Conservation (phyloP, 1,140 invertebrate species). For the Andrena cerasifolii region DNA sequence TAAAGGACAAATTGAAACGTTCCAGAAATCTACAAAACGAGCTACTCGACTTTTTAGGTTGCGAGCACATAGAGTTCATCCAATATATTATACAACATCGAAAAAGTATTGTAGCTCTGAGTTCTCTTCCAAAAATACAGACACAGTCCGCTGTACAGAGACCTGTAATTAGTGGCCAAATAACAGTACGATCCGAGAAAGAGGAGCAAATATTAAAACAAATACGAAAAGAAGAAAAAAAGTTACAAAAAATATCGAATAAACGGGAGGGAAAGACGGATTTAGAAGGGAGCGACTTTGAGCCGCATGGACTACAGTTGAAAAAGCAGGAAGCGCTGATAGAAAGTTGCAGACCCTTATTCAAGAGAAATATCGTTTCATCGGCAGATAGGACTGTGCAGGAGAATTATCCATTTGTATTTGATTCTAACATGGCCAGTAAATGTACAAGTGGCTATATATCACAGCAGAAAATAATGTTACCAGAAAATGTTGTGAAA, state of each 20-base stretch:
- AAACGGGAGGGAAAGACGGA: slow-evolving; percentile 82
- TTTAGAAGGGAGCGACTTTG: slow-evolving; percentile 82
- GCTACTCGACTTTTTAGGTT: slow-evolving; percentile 93
- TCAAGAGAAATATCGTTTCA: slow-evolving; percentile 68
- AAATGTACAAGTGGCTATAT: slow-evolving; percentile 90
- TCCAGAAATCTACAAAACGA: slow-evolving; percentile 91
- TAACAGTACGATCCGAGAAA: slow-evolving; percentile 92
- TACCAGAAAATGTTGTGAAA: slow-evolving; percentile 90
- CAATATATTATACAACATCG: slow-evolving; percentile 89
- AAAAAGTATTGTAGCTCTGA: slow-evolving; percentile 81
- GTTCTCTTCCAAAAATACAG: slow-evolving; percentile 73
- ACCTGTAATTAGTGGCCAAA: slow-evolving; percentile 85
- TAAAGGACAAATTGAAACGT: slow-evolving; percentile 85
- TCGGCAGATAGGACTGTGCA: slow-evolving; percentile 72
- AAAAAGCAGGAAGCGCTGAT: slow-evolving; percentile 81
- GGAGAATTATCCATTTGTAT: slow-evolving; percentile 92
- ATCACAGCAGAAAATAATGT: slow-evolving; percentile 89
- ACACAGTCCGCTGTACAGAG: slow-evolving; percentile 62
- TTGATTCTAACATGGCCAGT: slow-evolving; percentile 88
- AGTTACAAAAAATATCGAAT: slow-evolving; percentile 85
- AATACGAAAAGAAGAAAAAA: slow-evolving; percentile 95
- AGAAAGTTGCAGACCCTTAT: slow-evolving; percentile 77
- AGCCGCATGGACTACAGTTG: slow-evolving; percentile 77
- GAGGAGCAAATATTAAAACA: slow-evolving; percentile 92
- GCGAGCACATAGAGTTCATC: slow-evolving; percentile 94